phyloP scores from a whole-genome alignment of 2,797 vertebrate genomes.

The Sebastes minor region DNA sequence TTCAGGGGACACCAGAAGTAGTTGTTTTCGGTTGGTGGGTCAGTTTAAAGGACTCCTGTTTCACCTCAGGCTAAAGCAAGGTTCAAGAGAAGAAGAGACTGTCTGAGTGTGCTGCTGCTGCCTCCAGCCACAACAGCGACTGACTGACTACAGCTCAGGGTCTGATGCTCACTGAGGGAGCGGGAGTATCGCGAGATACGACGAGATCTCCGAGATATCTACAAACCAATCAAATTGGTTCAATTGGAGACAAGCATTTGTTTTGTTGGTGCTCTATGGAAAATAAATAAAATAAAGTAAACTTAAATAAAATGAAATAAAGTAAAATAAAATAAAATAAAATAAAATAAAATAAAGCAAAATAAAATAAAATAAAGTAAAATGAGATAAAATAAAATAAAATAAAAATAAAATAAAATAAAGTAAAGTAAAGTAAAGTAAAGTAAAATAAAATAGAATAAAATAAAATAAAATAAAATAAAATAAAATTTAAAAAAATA shows the following conservation, averaged over 20 bases:
- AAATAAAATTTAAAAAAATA: background rate
- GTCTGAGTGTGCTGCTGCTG: background rate
- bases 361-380: background rate
- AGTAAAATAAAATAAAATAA: background rate
- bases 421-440: fast-evolving
- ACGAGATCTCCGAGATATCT: slow-evolving; percentile 27
- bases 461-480: background rate
- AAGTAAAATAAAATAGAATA: background rate
- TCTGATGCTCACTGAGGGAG: slow-evolving; percentile 51
- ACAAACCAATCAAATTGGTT: slow-evolving; percentile 59
- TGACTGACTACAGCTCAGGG: slow-evolving; percentile 51
- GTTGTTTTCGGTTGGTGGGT: slow-evolving; percentile 12
- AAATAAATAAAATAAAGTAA: background rate
- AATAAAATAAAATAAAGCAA: background rate
- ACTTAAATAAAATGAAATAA: background rate
- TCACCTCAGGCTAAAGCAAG: slow-evolving; percentile 16
- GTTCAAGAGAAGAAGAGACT: background rate
- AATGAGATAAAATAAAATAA: background rate
- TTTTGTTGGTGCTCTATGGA: background rate
- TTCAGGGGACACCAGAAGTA: background rate
- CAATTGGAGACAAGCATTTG: background rate
- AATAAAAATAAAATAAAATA: background rate
- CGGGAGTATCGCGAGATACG: slow-evolving; percentile 63
- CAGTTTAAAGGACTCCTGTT: slow-evolving; percentile 32
- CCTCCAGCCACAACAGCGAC: slow-evolving; percentile 68